A percentile compares a stretch with the other conserved stretches of the same genome.
These are phyloP conservation scores for Corythornis leucogaster DNA, from an alignment of 2,797 vertebrate genomes.

Conservation along the genomic window DNA sequence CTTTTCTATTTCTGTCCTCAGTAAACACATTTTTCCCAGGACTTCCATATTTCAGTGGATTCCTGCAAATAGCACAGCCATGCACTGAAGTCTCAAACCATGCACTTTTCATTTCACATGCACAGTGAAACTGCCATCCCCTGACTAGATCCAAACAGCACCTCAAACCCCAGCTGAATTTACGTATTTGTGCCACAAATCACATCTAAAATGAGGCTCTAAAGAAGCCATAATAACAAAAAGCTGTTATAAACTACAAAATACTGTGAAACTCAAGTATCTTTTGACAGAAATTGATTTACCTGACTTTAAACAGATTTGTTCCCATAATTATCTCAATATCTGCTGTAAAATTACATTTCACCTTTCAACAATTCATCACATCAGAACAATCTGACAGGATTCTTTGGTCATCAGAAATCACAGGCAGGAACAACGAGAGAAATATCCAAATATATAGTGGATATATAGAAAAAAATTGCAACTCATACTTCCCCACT, in stretches of 20 bases:
- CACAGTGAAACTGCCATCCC: background rate
- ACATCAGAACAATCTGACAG: background rate
- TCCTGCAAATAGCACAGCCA: background rate
- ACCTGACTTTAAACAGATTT: background rate
- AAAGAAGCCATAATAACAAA: background rate
- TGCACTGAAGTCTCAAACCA: background rate
- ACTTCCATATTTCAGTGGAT: background rate
- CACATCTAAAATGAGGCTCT: background rate
- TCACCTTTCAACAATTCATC: background rate
- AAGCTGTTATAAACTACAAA: background rate
- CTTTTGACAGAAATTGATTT: background rate
- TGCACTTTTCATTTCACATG: background rate
- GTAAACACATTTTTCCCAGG: slow-evolving; percentile 40
- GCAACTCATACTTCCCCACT: background rate
- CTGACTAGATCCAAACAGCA: background rate
- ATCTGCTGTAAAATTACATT: background rate
- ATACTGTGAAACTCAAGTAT: background rate
- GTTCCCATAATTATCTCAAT: background rate
- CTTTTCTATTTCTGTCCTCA: slow-evolving; percentile 34
- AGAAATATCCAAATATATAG: background rate
- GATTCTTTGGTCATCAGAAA: background rate
- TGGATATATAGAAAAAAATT: background rate
- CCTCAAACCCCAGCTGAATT: background rate
- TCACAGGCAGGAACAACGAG: background rate
- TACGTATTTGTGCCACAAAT: background rate